phyloP scores from a whole-genome alignment of 2,113 vertebrate genomes.

The Fregata magnificens region DNA sequence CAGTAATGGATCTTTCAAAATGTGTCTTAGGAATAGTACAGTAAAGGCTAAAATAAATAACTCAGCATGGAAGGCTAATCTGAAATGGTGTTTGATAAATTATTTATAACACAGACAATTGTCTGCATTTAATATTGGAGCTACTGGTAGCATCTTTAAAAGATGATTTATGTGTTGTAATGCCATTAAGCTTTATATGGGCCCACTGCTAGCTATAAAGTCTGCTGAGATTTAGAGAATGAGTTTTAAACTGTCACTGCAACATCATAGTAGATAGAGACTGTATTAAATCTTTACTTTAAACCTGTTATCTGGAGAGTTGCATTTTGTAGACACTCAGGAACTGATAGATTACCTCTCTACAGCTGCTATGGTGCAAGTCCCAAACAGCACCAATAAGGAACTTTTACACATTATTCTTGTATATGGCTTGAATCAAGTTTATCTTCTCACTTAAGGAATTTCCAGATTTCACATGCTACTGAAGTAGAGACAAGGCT shows the following conservation, averaged over 20 bases:
- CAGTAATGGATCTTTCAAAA: constrained; percentile 87
- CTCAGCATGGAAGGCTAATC: constrained; percentile 79
- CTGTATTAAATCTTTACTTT: constrained; percentile 90
- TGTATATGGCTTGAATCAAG: constrained; percentile 31
- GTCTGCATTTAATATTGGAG: constrained; percentile 96
- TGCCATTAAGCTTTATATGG: constrained; percentile 94
- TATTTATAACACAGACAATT: constrained; percentile 97
- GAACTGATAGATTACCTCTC: constrained; percentile 87
- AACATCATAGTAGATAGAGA: constrained; percentile 84
- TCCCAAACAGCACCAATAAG: constrained; percentile 59
- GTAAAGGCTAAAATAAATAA: constrained; percentile 93
- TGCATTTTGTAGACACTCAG: constrained; percentile 88
- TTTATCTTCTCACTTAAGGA: constrained; percentile 51
- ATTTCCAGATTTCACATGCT: constrained; percentile 25
- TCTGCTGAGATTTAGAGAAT: constrained; percentile 91
- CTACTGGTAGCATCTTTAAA: constrained; percentile 94
- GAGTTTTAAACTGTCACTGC: constrained; percentile 95
- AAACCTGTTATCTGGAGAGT: constrained; percentile 89
- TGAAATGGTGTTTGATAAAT: constrained; percentile 92
- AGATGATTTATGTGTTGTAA: constrained; percentile 99
- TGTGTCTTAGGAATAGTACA: constrained; percentile 86
- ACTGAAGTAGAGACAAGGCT: neutral
- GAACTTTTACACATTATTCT: constrained; percentile 69
- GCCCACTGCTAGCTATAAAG: constrained; percentile 91
- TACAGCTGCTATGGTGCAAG: constrained; percentile 35